phyloP scores from a whole-genome alignment of 2,888 invertebrate genomes.

The Ectemnius lituratus region DNA sequence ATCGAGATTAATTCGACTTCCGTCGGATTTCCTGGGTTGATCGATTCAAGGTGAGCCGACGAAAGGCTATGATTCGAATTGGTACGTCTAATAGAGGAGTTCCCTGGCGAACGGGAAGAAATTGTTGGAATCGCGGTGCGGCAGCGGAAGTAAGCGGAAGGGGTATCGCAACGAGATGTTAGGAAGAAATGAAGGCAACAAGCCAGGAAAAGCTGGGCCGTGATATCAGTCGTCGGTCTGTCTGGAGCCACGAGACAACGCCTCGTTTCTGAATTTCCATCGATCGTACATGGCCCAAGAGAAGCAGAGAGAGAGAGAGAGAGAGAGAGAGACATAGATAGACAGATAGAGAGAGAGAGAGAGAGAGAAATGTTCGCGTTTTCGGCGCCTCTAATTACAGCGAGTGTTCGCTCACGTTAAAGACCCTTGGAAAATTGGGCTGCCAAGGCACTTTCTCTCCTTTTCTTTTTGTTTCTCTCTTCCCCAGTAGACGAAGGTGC shows the following conservation, averaged over 20 bases:
- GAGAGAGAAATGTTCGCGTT: not conserved
- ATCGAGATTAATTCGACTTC: constrained; percentile 53
- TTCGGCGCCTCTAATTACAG: constrained; percentile 35
- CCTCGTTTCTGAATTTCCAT: constrained; percentile 41
- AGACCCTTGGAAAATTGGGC: constrained; percentile 22
- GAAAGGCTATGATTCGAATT: constrained; percentile 35
- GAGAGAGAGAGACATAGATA: too few species aligned
- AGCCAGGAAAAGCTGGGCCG: not conserved
- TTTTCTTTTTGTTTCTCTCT: not conserved
- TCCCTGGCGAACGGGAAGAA: not conserved
- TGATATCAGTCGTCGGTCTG: constrained; percentile 17
- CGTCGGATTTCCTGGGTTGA: constrained; percentile 52
- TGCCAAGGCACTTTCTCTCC: not conserved
- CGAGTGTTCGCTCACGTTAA: constrained; percentile 32
- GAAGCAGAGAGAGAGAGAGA: too few species aligned
- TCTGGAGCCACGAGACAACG: constrained; percentile 22
- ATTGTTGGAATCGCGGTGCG: not conserved
- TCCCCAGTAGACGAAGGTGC: too few species aligned
- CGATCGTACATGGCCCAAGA: constrained; percentile 33
- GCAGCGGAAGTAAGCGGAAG: not conserved
- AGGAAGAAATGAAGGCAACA: not conserved
- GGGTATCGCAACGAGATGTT: not conserved
- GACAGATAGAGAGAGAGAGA: too few species aligned
- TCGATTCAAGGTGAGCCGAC: constrained; percentile 24
- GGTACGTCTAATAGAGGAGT: not conserved